Percentiles rank a stretch among this genome's conserved stretches.
Conservation (phyloP, 2,797 vertebrate species). For the Anas bahamensis region DNA sequence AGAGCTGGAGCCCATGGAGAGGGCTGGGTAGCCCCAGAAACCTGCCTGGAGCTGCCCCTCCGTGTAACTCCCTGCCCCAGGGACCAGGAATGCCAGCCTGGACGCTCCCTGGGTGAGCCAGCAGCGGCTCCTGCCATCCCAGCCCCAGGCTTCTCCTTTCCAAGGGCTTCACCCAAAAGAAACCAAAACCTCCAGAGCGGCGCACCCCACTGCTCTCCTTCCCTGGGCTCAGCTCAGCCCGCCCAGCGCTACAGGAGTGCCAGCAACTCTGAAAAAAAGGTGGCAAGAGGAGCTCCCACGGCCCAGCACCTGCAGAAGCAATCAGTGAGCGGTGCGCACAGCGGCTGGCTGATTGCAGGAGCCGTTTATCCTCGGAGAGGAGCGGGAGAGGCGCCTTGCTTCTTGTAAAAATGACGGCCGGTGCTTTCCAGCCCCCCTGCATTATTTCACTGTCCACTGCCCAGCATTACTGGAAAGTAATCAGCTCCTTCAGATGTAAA, state of each 20-base stretch:
- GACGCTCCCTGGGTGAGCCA: neutral
- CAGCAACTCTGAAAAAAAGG: neutral
- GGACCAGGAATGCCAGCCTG: neutral
- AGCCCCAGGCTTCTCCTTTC: neutral
- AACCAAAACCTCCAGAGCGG: neutral
- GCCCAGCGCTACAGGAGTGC: neutral
- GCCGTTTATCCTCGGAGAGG: neutral
- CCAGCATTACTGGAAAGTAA: conserved; percentile 27
- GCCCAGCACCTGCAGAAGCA: neutral
- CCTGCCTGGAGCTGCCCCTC: too few species aligned
- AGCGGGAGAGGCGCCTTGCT: neutral
- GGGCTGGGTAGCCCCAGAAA: too few species aligned
- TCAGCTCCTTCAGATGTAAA: neutral
- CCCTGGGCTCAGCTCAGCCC: neutral
- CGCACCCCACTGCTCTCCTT: neutral
- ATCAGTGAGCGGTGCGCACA: neutral
- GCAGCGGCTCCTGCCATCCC: neutral
- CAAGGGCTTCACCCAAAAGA: neutral
- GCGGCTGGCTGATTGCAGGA: neutral
- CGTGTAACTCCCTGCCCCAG: neutral
- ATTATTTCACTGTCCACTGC: neutral
- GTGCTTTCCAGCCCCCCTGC: conserved; percentile 7
- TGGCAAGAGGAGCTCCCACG: neutral
- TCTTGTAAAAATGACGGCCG: neutral
- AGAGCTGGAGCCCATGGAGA: too few species aligned